Evolutionary conservation across 1,140 invertebrate species (phyloP).

Genomic region (Amphibalanus amphitrite): DNA sequence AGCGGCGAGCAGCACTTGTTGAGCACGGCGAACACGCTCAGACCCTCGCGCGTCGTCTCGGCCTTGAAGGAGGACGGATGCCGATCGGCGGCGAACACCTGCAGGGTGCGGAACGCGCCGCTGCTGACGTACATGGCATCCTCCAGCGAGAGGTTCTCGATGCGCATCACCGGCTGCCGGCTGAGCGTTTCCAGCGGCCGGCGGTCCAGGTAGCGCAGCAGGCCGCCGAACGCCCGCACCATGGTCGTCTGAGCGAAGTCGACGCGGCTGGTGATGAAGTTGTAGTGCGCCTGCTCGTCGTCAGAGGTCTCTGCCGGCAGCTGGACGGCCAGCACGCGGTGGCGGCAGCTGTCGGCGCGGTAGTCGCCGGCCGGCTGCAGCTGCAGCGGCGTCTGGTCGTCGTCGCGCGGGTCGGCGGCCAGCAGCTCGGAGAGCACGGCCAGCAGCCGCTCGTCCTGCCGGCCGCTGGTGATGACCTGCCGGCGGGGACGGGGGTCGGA

Average conservation of each 20-base stretch:
- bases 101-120: background rate
- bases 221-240: background rate
- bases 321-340: background rate
- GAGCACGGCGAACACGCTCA: background rate
- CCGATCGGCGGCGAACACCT: background rate
- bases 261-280: background rate
- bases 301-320: background rate
- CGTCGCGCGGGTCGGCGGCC: background rate
- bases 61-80: conserved; percentile 2
- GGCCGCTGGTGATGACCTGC: background rate
- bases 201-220: conserved; percentile 1
- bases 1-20: background rate
- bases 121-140: conserved; percentile 1
- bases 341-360: conserved; percentile 4
- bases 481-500: background rate
- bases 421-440: background rate
- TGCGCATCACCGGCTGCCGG: background rate
- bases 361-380: background rate
- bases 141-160: background rate
- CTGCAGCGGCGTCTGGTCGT: background rate
- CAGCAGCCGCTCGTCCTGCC: conserved; percentile 3
- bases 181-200: background rate
- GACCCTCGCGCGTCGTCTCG: background rate
- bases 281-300: conserved; percentile 3
- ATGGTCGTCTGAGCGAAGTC: background rate